Evolutionary conservation across 2,888 invertebrate genomes (phyloP), one percentile per base, ranked within the genome.

Genomic region (Stratiomys singularior): DNA sequence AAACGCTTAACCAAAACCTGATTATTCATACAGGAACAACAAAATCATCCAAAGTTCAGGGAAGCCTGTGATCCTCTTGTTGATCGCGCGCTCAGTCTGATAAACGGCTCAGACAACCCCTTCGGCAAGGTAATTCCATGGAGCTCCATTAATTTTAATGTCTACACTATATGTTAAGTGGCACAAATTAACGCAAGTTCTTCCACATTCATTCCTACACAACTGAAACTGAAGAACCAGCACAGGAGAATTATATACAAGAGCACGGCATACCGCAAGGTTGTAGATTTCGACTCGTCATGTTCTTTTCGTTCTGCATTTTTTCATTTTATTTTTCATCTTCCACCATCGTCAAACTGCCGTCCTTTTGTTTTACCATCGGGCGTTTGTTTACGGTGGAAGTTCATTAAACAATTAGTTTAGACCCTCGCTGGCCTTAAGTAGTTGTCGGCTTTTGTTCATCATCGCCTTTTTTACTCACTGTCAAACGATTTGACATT

Each of bases 321-420:
- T 37, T 76, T 18, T 28, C 27, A 23, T 47, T 44, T 76, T 23
- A n/a, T n/a, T n/a, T 18, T 52, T 27, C 37, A n/a, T 46, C 52
- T 21, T 64, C 15, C 58, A 52, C 72, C 64, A 63, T 69, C 72
- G 23, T 9, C 63, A 78, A 71, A 71, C 18, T 44, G 52, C 76
- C 71, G 77, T 77, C 77, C 79, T 77, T 74, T 74, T 74, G 74
- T 74, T 74, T 74, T 74, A 74, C 69, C 60, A 58, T 66, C 77
- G 77, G 77, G 58, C 79, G 78, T 79, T 79, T 79, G 79, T 79
- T 79, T 79, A 79, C 64, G 77, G 78, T 79, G 79, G 79, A 78
- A 79, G 77, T 79, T 79, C 79, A 79, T 79, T 79, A 79, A 79
- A 79, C 79, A 79, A 79, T 79, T 79, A 79, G 79, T 76, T 77